Conservation (phyloP, 1,140 invertebrate genomes). For the Venturia canescens region DNA sequence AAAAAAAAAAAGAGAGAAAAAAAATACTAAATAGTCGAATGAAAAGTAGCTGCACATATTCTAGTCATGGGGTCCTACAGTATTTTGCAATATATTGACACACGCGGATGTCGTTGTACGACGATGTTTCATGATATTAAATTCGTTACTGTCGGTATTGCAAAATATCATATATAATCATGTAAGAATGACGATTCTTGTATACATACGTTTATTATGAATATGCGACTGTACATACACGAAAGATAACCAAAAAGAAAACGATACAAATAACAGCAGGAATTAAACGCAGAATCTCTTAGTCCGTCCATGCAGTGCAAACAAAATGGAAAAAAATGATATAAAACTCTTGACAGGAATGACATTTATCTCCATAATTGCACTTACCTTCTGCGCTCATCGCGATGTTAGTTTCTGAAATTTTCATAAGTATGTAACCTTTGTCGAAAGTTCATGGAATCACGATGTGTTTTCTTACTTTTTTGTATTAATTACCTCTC, state of each 20-base stretch:
- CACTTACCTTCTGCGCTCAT: conserved; percentile 4
- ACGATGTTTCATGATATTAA: not conserved
- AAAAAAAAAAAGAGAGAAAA: not conserved
- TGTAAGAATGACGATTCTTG: too few species aligned
- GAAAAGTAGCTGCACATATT: conserved; percentile 14
- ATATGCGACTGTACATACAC: not conserved
- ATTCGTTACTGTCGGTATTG: not conserved
- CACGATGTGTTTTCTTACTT: not conserved
- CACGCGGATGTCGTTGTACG: not conserved
- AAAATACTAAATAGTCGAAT: too few species aligned
- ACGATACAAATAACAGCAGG: not conserved
- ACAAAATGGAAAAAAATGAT: not conserved
- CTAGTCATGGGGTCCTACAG: conserved; percentile 24
- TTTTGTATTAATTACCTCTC: too few species aligned
- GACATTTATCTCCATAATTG: not conserved
- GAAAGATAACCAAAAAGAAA: not conserved
- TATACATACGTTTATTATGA: conserved; percentile 3
- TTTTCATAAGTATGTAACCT: not conserved
- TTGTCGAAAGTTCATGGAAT: not conserved
- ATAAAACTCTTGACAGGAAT: conserved; percentile 1
- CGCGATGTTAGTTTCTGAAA: not conserved
- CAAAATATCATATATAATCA: too few species aligned
- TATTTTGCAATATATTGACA: conserved; percentile 18
- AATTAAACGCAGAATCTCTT: conserved; percentile 26
- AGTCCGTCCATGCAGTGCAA: conserved; percentile 48